A percentile compares a stretch with the other conserved stretches of the same genome.
Evolutionary conservation across 2,113 vertebrate species (phyloP).

Genomic region (Ginglymostoma cirratum): DNA sequence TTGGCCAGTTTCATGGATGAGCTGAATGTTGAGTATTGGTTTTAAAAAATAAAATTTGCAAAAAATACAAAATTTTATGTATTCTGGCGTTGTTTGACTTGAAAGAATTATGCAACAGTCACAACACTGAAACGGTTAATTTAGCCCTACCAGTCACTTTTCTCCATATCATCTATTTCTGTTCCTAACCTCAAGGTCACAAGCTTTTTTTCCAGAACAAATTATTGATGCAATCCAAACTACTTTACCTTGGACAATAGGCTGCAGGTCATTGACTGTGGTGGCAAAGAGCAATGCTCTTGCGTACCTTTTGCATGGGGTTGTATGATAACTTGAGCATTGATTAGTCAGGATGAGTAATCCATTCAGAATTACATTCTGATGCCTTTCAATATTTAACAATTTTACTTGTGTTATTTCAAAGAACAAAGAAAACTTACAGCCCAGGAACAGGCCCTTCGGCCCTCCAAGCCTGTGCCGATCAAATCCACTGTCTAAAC

Average conservation of each 20-base stretch:
- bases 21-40: not conserved
- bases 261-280: not conserved
- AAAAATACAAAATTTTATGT: too few relatives aligned
- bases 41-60: too few relatives aligned
- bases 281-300: not conserved
- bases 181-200: not conserved
- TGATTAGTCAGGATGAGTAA: not conserved
- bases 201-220: not conserved
- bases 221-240: not conserved
- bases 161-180: not conserved
- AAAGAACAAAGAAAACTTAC: too few relatives aligned
- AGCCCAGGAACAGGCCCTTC: too few relatives aligned
- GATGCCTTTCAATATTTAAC: not conserved
- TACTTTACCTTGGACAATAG: not conserved
- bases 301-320: not conserved
- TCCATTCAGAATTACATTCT: not conserved
- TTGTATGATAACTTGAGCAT: not conserved
- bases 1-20: not conserved
- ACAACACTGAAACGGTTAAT: too few relatives aligned
- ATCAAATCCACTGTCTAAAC: too few relatives aligned
- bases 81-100: too few relatives aligned
- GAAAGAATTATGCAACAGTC: too few relatives aligned
- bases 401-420: not conserved
- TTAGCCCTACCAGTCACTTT: not conserved
- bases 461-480: too few relatives aligned